phyloP scores from a whole-genome alignment of 2,113 vertebrate genomes.

The Gulo gulo region DNA sequence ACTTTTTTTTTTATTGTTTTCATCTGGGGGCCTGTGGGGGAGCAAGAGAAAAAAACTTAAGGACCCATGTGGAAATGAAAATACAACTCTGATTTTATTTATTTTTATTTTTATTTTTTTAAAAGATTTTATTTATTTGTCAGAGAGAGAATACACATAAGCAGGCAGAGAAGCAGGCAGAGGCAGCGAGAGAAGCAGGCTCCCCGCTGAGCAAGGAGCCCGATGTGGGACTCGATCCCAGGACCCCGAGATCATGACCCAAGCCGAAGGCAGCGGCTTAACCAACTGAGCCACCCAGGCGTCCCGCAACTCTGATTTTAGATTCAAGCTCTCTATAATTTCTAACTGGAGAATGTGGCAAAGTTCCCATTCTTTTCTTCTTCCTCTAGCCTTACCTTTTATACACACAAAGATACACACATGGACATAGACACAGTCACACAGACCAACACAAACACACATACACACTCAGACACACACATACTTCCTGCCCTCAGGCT shows the following conservation, averaged over 20 bases:
- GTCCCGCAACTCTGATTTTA: background rate
- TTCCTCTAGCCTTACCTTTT: background rate
- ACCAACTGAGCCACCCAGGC: too few species aligned
- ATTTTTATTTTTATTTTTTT: too few species aligned
- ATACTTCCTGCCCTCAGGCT: background rate
- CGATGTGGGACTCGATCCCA: too few species aligned
- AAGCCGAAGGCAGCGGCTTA: too few species aligned
- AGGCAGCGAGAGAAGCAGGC: too few species aligned
- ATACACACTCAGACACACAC: background rate
- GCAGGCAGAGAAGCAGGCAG: too few species aligned
- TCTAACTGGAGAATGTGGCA: background rate
- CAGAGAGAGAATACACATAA: too few species aligned
- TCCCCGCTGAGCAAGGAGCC: too few species aligned
- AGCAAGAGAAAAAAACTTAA: background rate
- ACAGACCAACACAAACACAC: background rate
- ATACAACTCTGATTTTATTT: background rate
- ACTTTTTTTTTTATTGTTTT: background rate
- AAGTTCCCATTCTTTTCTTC: background rate
- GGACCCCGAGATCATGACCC: too few species aligned
- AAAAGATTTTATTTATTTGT: too few species aligned
- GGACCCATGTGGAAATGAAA: background rate
- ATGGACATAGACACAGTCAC: background rate
- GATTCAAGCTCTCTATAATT: background rate
- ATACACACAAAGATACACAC: background rate
- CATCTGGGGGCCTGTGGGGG: background rate